Conservation (phyloP, 1,140 invertebrate species). For the Marisa cornuarietis region DNA sequence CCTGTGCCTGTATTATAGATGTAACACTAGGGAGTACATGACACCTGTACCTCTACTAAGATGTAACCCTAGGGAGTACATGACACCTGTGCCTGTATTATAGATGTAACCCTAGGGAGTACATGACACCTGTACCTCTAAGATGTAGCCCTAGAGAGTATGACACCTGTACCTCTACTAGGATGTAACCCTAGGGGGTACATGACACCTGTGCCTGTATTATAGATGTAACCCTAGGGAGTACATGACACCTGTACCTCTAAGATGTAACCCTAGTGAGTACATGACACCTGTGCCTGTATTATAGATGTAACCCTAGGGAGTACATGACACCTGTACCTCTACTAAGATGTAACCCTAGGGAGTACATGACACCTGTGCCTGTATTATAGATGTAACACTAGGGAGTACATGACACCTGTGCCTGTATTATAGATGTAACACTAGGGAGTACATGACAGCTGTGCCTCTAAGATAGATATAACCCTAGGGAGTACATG, state of each 20-base stretch:
- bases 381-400: slow-evolving; percentile 31
- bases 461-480: no score
- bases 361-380: neutral
- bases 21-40: neutral
- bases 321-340: no score
- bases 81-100: neutral
- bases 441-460: neutral
- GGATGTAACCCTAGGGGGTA: neutral
- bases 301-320: slow-evolving; percentile 28
- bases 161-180: no score
- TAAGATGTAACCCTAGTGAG: neutral
- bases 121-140: slow-evolving; percentile 6
- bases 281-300: neutral
- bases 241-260: no score
- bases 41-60: slow-evolving; percentile 15
- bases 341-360: neutral
- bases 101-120: neutral
- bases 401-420: no score
- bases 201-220: slow-evolving; percentile 2
- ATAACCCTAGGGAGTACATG: no score
- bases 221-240: slow-evolving; percentile 25
- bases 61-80: no score
- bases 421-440: neutral
- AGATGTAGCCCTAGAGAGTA: no score
- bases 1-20: neutral